Evolutionary conservation across 64 coral and sea anemone species (phyloP).

Genomic region (Trachythela sp.): DNA sequence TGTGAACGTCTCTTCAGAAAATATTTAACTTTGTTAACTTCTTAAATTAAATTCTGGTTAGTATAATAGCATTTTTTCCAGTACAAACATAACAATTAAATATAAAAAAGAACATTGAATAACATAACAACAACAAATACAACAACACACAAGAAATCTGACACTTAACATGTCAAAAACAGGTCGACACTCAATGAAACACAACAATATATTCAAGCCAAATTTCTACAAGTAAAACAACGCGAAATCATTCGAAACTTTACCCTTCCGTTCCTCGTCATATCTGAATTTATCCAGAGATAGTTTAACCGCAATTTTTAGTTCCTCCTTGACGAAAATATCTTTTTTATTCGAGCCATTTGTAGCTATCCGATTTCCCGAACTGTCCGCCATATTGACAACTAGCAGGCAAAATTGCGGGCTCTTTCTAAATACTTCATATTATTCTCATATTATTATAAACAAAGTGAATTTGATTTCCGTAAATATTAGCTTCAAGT

Average conservation of each 20-base stretch:
- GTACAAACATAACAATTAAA: no score
- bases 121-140: no score
- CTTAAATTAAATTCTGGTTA: no score
- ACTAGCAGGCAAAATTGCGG: not conserved
- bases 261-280: constrained; percentile 5
- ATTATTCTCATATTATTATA: not conserved
- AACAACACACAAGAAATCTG: no score
- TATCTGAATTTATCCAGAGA: constrained; percentile 4
- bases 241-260: not conserved
- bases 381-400: constrained; percentile 11
- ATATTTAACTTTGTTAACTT: no score
- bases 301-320: constrained; percentile 18
- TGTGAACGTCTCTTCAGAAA: no score
- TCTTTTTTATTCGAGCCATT: constrained; percentile 16
- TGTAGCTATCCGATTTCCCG: not conserved
- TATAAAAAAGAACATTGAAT: no score
- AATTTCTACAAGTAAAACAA: not conserved
- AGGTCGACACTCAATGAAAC: not conserved
- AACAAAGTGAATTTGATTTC: no score
- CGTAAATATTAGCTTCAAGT: no score
- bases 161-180: no score
- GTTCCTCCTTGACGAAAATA: constrained; percentile 11
- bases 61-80: no score
- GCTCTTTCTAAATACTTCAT: not conserved
- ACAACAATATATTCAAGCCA: not conserved